Evolutionary conservation across 2,888 invertebrate species (phyloP).

Genomic region (Synergus laeviventris): DNA sequence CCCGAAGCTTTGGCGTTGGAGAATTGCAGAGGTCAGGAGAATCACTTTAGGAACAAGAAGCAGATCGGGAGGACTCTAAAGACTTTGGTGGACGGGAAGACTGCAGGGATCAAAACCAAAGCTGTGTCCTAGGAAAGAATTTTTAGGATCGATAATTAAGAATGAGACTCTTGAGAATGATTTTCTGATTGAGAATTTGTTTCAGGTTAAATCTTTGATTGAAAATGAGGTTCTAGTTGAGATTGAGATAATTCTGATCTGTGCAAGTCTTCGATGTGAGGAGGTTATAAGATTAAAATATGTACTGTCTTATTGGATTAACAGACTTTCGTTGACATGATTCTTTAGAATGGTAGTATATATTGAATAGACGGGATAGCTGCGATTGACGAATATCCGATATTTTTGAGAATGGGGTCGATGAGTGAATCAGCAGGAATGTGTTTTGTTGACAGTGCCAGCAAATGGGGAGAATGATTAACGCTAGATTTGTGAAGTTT

Average conservation of each 20-base stretch:
- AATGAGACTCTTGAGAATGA: conserved; percentile 25
- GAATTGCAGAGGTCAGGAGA: conserved; percentile 58
- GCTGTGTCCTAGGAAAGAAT: conserved; percentile 11
- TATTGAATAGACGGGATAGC: conserved; percentile 39
- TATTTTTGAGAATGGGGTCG: conserved; percentile 26
- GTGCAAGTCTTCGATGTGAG: conserved; percentile 28
- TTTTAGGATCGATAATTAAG: not conserved
- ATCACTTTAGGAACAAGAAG: conserved; percentile 47
- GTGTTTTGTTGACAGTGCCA: conserved; percentile 13
- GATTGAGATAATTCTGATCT: conserved; percentile 39
- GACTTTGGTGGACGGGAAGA: conserved; percentile 45
- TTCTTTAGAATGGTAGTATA: conserved; percentile 39
- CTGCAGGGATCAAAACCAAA: conserved; percentile 25
- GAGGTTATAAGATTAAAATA: conserved; percentile 26
- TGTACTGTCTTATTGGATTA: conserved; percentile 34
- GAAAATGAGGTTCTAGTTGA: not conserved
- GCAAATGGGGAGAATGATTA: conserved; percentile 30
- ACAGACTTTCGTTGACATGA: conserved; percentile 35
- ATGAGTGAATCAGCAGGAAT: conserved; percentile 28
- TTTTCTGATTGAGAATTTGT: conserved; percentile 24
- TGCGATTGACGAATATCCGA: conserved; percentile 16
- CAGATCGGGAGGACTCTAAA: conserved; percentile 50
- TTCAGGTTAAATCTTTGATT: not conserved
- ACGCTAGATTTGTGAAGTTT: conserved; percentile 15
- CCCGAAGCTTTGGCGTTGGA: conserved; percentile 64